These are phyloP conservation scores for Conopomorpha cramerella DNA, from an alignment of 1,140 invertebrate species.

Conservation along the genomic window DNA sequence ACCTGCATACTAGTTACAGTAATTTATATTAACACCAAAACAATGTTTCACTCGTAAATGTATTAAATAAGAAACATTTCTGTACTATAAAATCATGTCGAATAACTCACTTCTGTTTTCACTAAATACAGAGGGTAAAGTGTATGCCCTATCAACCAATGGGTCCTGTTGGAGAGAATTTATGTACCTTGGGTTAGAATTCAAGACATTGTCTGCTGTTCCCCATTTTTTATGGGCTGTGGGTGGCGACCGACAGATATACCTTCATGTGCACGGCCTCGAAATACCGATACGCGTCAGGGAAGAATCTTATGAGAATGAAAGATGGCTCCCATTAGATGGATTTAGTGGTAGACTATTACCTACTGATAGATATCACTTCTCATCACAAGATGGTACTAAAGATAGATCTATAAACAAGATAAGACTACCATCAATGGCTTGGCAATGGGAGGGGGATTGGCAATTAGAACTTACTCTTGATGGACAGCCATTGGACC, in stretches of 20 bases:
- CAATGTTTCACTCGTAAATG: neutral
- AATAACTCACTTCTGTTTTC: slow-evolving; percentile 78
- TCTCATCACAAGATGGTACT: slow-evolving; percentile 82
- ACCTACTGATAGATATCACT: slow-evolving; percentile 84
- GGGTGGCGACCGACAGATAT: slow-evolving; percentile 88
- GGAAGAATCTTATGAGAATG: slow-evolving; percentile 92
- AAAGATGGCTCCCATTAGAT: slow-evolving; percentile 89
- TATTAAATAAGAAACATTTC: neutral
- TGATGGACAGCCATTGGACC: slow-evolving; percentile 83
- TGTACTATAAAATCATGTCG: slow-evolving; percentile 24
- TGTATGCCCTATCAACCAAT: slow-evolving; percentile 79
- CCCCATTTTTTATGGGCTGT: slow-evolving; percentile 89
- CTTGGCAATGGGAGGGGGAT: slow-evolving; percentile 93
- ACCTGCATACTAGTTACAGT: neutral
- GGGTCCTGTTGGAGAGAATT: slow-evolving; percentile 83
- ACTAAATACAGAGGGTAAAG: slow-evolving; percentile 84
- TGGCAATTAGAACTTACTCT: slow-evolving; percentile 89
- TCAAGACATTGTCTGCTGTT: slow-evolving; percentile 83
- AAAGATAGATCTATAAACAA: slow-evolving; percentile 76
- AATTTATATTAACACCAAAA: neutral
- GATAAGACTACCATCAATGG: slow-evolving; percentile 85
- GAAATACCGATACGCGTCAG: slow-evolving; percentile 89
- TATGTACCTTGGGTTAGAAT: slow-evolving; percentile 81
- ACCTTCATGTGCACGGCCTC: slow-evolving; percentile 84
- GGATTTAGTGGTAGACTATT: slow-evolving; percentile 82